Percentiles rank a stretch among this genome's conserved stretches.
Evolutionary conservation across 1,140 invertebrate genomes (phyloP).

Genomic region (Brachionus rubens): DNA sequence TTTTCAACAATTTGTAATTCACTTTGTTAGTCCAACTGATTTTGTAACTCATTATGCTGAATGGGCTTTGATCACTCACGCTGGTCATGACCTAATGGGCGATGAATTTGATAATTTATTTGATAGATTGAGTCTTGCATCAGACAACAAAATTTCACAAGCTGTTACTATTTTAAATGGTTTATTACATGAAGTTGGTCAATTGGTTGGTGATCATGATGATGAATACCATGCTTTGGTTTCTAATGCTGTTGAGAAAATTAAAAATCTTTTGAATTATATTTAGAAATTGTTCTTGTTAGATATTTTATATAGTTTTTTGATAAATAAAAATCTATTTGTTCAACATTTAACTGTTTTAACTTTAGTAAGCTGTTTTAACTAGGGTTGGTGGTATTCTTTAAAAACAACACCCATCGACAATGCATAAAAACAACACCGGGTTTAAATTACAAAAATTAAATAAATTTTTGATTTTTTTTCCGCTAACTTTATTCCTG

Average conservation of each 20-base stretch:
- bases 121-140: neutral
- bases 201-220: neutral
- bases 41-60: constrained; percentile 7
- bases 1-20: constrained; percentile 39
- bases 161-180: neutral
- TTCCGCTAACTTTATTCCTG: too few species aligned
- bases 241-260: neutral
- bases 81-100: neutral
- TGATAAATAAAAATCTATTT: too few species aligned
- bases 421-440: too few species aligned
- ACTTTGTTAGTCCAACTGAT: constrained; percentile 19
- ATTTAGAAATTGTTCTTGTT: too few species aligned
- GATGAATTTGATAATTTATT: constrained; percentile 13
- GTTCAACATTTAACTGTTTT: too few species aligned
- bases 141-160: neutral
- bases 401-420: too few species aligned
- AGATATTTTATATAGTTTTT: too few species aligned
- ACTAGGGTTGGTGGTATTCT: too few species aligned
- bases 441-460: too few species aligned
- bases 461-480: too few species aligned
- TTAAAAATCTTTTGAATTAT: neutral
- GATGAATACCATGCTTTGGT: neutral
- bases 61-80: constrained; percentile 22
- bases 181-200: neutral
- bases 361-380: too few species aligned